These are phyloP conservation scores for Ammodytes dubius DNA, from an alignment of 2,113 vertebrate genomes.

Conservation along the genomic window DNA sequence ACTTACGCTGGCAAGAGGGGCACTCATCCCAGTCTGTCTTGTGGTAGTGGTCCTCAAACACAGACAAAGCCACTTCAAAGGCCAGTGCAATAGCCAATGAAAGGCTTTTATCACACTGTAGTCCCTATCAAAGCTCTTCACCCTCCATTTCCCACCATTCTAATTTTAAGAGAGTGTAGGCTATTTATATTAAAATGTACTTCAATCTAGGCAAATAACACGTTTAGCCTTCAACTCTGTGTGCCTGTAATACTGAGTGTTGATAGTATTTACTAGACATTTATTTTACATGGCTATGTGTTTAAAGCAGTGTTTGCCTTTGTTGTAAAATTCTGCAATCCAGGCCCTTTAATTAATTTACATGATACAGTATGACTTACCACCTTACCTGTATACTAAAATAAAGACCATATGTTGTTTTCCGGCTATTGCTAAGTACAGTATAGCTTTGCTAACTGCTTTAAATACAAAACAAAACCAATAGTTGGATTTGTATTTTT, in stretches of 20 bases:
- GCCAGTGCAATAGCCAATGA: constrained; percentile 14
- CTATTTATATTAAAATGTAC: not conserved
- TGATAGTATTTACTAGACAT: not conserved
- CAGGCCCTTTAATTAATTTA: not conserved
- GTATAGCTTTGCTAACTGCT: no score
- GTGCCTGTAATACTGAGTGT: not conserved
- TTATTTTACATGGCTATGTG: not conserved
- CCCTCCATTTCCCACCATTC: constrained; percentile 18
- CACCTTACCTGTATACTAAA: no score
- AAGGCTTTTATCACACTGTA: constrained; percentile 44
- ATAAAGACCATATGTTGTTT: no score
- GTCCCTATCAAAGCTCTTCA: constrained; percentile 15
- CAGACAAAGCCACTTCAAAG: constrained; percentile 56
- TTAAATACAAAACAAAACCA: no score
- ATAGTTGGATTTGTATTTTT: no score
- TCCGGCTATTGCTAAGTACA: no score
- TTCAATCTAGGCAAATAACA: constrained; percentile 8
- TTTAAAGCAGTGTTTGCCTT: not conserved
- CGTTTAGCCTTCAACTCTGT: not conserved
- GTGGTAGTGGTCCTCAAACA: constrained; percentile 34
- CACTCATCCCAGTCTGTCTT: constrained; percentile 37
- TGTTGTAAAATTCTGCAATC: not conserved
- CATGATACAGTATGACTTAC: no score
- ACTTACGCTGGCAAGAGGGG: constrained; percentile 2
- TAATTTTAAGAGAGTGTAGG: not conserved